phyloP scores from a whole-genome alignment of 2,888 invertebrate genomes.

The Ochropleura leucogaster region DNA sequence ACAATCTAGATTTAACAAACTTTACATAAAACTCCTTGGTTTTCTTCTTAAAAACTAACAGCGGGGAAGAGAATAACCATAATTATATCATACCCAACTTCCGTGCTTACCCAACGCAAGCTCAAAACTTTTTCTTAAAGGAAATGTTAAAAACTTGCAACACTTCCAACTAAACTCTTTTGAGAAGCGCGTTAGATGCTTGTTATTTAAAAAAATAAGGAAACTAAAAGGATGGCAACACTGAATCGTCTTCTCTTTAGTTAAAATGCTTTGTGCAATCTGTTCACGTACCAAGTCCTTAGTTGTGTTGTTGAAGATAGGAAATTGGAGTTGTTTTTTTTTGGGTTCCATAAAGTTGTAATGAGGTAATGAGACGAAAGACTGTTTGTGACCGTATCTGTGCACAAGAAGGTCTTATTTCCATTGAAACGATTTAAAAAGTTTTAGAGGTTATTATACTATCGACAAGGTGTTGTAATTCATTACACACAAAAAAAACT shows the following conservation, averaged over 20 bases:
- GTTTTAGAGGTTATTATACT: too few species aligned
- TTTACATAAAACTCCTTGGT: slow-evolving; percentile 14
- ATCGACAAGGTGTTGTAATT: too few species aligned
- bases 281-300: slow-evolving; percentile 45
- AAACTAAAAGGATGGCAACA: slow-evolving; percentile 38
- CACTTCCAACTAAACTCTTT: slow-evolving; percentile 34
- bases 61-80: slow-evolving; percentile 27
- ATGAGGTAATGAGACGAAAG: neutral
- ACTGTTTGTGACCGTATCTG: neutral
- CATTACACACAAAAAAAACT: too few species aligned
- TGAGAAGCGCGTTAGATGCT: slow-evolving; percentile 37
- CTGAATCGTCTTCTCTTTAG: slow-evolving; percentile 39
- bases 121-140: slow-evolving; percentile 28
- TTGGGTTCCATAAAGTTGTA: slow-evolving; percentile 18
- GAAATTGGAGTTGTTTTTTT: slow-evolving; percentile 46
- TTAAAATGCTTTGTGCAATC: slow-evolving; percentile 55
- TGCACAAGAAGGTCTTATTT: too few species aligned
- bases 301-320: slow-evolving; percentile 43
- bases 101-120: slow-evolving; percentile 6
- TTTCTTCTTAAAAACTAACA: slow-evolving; percentile 6
- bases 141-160: slow-evolving; percentile 35
- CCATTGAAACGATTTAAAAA: too few species aligned
- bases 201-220: slow-evolving; percentile 48
- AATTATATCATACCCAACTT: slow-evolving; percentile 41
- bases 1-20: slow-evolving; percentile 10